Percentiles rank a stretch among this genome's conserved stretches.
These are phyloP conservation scores for Microplitis deprimator DNA, from an alignment of 2,888 invertebrate species.

Conservation along the genomic window DNA sequence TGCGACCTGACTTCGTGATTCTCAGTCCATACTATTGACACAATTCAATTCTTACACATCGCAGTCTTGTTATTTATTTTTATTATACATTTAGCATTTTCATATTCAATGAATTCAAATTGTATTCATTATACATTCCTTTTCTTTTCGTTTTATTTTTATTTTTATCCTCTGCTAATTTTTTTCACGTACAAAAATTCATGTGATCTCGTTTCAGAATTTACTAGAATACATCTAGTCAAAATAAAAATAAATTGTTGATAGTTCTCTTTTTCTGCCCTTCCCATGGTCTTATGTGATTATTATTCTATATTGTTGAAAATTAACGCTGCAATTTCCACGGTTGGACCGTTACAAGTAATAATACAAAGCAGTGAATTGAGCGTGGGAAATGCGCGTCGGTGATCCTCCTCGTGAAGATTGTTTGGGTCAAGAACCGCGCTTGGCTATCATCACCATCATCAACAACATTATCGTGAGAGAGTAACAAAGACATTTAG, in stretches of 20 bases:
- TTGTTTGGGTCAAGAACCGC: slow-evolving; percentile 50
- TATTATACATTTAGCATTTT: neutral
- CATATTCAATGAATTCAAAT: neutral
- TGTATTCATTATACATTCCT: neutral
- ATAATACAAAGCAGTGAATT: slow-evolving; percentile 44
- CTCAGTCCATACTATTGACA: slow-evolving; percentile 1
- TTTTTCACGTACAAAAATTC: neutral
- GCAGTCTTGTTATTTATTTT: slow-evolving; percentile 7
- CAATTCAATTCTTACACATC: slow-evolving; percentile 18
- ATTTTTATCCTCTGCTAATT: neutral
- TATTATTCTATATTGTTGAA: slow-evolving; percentile 20
- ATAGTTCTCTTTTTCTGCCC: slow-evolving; percentile 10
- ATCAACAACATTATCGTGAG: neutral
- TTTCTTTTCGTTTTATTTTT: neutral
- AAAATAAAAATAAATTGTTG: neutral
- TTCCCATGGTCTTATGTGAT: slow-evolving; percentile 39
- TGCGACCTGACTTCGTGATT: slow-evolving; percentile 21
- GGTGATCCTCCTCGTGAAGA: slow-evolving; percentile 41
- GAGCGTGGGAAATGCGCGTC: slow-evolving; percentile 50
- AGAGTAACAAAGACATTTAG: neutral
- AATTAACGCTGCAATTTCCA: slow-evolving; percentile 36
- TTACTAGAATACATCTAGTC: slow-evolving; percentile 8
- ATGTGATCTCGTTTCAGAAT: slow-evolving; percentile 5
- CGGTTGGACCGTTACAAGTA: slow-evolving; percentile 37
- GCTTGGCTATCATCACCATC: neutral